Percentiles rank a stretch among this genome's conserved stretches.
phyloP scores from a whole-genome alignment of 2,888 invertebrate species.

The Tetramorium bicarinatum region DNA sequence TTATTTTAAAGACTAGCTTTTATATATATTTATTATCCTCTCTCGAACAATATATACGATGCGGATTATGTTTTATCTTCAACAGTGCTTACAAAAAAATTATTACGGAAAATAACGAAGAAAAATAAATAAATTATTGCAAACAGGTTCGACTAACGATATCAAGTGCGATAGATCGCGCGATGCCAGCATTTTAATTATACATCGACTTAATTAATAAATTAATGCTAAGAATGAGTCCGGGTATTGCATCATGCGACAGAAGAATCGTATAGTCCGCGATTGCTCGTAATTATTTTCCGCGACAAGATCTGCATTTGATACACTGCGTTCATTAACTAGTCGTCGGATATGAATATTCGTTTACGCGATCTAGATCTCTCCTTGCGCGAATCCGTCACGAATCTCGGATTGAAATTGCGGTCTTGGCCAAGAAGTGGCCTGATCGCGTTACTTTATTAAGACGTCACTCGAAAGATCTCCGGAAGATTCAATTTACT shows the following conservation, averaged over 20 bases:
- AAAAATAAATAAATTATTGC: not conserved
- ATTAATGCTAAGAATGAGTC: not conserved
- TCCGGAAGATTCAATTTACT: slow-evolving; percentile 50
- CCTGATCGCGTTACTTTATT: slow-evolving; percentile 40
- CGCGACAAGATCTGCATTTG: not conserved
- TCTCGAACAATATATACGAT: not conserved
- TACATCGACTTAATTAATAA: slow-evolving; percentile 11
- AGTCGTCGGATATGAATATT: not conserved
- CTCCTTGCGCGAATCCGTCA: not conserved
- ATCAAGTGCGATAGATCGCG: no score
- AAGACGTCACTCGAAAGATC: slow-evolving; percentile 48
- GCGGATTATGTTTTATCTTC: not conserved
- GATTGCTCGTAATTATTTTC: not conserved
- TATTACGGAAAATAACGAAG: slow-evolving; percentile 19
- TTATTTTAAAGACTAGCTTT: not conserved
- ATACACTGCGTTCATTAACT: not conserved
- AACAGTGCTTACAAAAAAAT: not conserved
- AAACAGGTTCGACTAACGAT: not conserved
- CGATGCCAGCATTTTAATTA: not conserved
- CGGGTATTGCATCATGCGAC: not conserved
- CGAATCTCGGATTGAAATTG: slow-evolving; percentile 1
- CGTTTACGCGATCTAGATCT: not conserved
- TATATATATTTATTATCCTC: not conserved
- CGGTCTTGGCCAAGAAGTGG: slow-evolving; percentile 5
- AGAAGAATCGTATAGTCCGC: not conserved